phyloP scores from a whole-genome alignment of 2,113 vertebrate species.

The Phylloscopus whistleri region DNA sequence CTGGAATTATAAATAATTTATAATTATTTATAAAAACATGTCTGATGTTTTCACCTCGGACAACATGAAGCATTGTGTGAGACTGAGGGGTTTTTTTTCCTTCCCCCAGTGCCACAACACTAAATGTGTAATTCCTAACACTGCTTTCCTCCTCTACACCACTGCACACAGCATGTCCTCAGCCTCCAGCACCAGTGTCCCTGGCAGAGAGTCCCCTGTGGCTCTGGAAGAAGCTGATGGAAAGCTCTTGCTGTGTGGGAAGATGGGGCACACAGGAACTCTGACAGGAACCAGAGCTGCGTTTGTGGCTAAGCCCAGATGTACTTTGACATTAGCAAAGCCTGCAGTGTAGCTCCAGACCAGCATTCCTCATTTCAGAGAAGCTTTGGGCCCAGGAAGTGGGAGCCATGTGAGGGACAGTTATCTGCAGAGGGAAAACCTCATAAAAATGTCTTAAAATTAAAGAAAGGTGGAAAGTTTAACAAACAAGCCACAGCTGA shows the following conservation, averaged over 20 bases:
- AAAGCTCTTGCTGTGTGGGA: neutral
- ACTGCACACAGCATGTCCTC: neutral
- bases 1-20: neutral
- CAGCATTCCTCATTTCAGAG: neutral
- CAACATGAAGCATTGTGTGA: neutral
- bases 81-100: neutral
- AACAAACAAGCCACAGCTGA: neutral
- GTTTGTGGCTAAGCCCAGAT: neutral
- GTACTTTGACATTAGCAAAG: neutral
- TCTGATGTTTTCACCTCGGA: neutral
- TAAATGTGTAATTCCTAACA: neutral
- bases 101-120: accelerated
- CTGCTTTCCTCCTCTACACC: neutral
- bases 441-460: neutral
- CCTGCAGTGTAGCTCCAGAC: neutral
- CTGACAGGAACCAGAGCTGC: neutral
- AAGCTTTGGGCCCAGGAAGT: neutral
- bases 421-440: neutral
- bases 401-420: neutral
- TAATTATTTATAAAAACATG: too few species aligned
- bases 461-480: neutral
- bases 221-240: neutral
- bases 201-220: neutral
- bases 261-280: neutral
- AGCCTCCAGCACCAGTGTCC: neutral